Base-by-base conservation (phyloP, 2,888 invertebrate species). In the Troilus luridus region DNA sequence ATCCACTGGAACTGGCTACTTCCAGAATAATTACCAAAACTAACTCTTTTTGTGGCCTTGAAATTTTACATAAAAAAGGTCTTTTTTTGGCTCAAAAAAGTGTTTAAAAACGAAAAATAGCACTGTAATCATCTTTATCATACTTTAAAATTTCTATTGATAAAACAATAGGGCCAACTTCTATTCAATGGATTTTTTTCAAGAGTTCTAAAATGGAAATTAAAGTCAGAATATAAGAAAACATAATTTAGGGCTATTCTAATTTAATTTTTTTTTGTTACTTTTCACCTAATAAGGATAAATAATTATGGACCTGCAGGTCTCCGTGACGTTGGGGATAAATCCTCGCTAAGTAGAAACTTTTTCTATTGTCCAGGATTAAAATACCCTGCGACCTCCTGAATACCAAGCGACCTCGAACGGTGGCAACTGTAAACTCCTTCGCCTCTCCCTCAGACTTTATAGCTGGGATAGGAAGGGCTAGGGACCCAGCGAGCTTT, bases 281-380 rank as follows among this genome's bases (percentile, higher is more conserved):
- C 19, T 41, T 77, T 7, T 41, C 9, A 3, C 8, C 17, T 77
- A 77, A 77, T 77, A 41, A 41, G 72, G 27, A 77, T 77, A 77
- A 77, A 14, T 41, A 27, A 7, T 77, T 17, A 77, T 17, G 72
- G 41, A 77, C 14, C 27, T 77, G 27, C 6, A 27, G 7, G 12
- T 11, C 67, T 67, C 67, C 24, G 67, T 67, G 67, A 24, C 72
- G 72, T 77, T 27, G 41, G 19, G 41, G 3, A 7, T 77, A 77
- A 41, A 77, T 41, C 27, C 41, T 77, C 72, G 14, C 72, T n/a
- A n/a, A 21, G 62, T 14, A 72, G 72, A 41, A 41, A 17, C 72
- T 77, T 19, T 77, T 77, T 41, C 27, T 41, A 27, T 41, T 77
- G 72, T 41, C 72, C 41, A 77, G 72, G 72, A 77, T 77, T 77